Percentiles rank a stretch among this genome's conserved stretches.
Conservation (phyloP, 1,140 invertebrate genomes). For the Physella acuta region DNA sequence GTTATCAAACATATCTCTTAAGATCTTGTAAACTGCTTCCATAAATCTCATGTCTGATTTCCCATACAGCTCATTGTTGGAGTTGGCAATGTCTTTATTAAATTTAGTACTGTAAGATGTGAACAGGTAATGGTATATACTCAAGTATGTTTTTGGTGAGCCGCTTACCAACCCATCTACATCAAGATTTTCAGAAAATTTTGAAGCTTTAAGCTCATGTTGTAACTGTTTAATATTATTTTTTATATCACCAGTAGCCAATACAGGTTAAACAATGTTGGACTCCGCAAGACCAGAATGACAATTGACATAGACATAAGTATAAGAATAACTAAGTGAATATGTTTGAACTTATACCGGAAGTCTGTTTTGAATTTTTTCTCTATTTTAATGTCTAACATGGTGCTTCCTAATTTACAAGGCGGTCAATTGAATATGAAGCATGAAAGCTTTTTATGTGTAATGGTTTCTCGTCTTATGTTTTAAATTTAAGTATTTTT, state of each 20-base stretch:
- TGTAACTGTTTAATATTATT: slow-evolving; percentile 44
- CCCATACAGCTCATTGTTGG: slow-evolving; percentile 42
- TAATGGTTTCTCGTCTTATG: no score
- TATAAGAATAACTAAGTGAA: no score
- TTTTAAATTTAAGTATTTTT: no score
- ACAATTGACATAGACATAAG: no score
- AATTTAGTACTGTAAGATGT: slow-evolving; percentile 36
- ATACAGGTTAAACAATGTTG: no score
- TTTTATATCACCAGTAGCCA: slow-evolving; percentile 46
- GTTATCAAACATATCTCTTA: slow-evolving; percentile 44
- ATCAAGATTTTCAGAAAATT: slow-evolving; percentile 35
- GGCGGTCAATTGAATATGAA: no score
- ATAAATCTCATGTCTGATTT: slow-evolving; percentile 45
- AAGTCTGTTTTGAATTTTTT: no score
- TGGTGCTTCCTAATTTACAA: no score
- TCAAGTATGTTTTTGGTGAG: slow-evolving; percentile 32
- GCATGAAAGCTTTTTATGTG: no score
- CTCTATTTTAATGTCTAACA: no score
- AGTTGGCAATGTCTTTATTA: slow-evolving; percentile 31
- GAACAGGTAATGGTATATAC: slow-evolving; percentile 46
- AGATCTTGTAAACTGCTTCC: slow-evolving; percentile 44
- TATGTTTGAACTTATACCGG: slow-evolving; percentile 10
- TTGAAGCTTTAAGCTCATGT: slow-evolving; percentile 32
- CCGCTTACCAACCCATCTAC: slow-evolving; percentile 35
- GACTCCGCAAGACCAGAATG: no score